These are phyloP conservation scores for Riparia riparia DNA, from an alignment of 2,113 vertebrate species.

Conservation along the genomic window DNA sequence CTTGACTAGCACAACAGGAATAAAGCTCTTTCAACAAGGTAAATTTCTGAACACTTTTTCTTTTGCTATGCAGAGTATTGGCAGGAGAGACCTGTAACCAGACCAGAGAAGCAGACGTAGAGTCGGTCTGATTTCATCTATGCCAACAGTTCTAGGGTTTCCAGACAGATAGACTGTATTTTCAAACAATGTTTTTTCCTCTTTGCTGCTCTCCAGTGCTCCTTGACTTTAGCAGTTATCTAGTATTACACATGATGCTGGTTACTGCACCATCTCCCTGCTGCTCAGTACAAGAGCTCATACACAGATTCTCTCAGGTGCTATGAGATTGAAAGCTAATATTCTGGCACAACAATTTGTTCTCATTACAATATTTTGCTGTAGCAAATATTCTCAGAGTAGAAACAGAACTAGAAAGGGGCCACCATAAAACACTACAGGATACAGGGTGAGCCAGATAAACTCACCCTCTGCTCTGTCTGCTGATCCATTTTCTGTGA, in stretches of 20 bases:
- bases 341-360: background rate
- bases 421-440: background rate
- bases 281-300: background rate
- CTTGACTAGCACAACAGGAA: background rate
- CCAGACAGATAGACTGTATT: conserved; percentile 28
- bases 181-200: conserved; percentile 29
- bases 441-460: background rate
- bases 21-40: background rate
- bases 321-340: background rate
- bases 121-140: conserved; percentile 47
- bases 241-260: background rate
- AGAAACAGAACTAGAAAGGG: background rate
- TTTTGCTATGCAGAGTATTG: conserved; percentile 15
- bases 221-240: background rate
- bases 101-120: background rate
- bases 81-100: conserved; percentile 31
- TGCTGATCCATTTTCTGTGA: background rate
- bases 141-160: conserved; percentile 40
- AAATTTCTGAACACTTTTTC: conserved; percentile 19
- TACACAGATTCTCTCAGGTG: background rate
- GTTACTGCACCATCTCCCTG: background rate
- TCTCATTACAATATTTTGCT: background rate
- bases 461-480: background rate
- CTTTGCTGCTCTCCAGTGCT: background rate
- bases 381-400: background rate